phyloP scores from a whole-genome alignment of 2,797 vertebrate species.

The Thunnus albacares region DNA sequence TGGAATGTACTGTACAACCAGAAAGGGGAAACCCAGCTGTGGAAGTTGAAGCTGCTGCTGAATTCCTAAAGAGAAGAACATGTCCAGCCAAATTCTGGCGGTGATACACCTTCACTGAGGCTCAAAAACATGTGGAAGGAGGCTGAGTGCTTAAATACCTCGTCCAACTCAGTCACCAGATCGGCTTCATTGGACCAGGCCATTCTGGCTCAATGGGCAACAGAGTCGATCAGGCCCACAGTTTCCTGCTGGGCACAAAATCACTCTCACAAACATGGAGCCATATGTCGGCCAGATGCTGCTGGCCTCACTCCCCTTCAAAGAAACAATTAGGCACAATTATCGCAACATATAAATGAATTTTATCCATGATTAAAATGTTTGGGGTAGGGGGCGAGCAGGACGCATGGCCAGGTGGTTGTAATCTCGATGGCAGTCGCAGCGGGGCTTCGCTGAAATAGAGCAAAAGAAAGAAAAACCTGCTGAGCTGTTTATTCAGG shows the following conservation, averaged over 20 bases:
- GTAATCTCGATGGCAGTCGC: slow-evolving; percentile 80
- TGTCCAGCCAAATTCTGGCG: slow-evolving; percentile 22
- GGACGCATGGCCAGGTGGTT: slow-evolving; percentile 84
- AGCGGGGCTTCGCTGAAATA: slow-evolving; percentile 71
- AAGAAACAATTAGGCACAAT: slow-evolving; percentile 89
- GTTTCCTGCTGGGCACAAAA: slow-evolving; percentile 79
- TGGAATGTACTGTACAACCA: slow-evolving; percentile 52
- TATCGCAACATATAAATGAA: slow-evolving; percentile 89
- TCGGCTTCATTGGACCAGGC: slow-evolving; percentile 29
- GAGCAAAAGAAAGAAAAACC: slow-evolving; percentile 69
- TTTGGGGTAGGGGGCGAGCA: slow-evolving; percentile 68
- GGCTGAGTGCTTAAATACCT: slow-evolving; percentile 16
- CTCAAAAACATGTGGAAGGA: slow-evolving; percentile 38
- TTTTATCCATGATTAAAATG: slow-evolving; percentile 87
- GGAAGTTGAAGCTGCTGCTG: slow-evolving; percentile 31
- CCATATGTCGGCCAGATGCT: slow-evolving; percentile 87
- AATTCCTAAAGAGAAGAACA: slow-evolving; percentile 58
- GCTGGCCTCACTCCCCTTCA: slow-evolving; percentile 78
- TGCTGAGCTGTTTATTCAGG: slow-evolving; percentile 84
- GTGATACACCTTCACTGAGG: slow-evolving; percentile 36
- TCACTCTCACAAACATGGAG: slow-evolving; percentile 57
- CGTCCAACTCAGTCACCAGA: slow-evolving; percentile 54
- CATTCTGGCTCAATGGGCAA: slow-evolving; percentile 57
- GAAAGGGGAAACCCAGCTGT: slow-evolving; percentile 46
- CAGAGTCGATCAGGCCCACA: slow-evolving; percentile 55